Base-by-base conservation (phyloP, 1,140 invertebrate genomes). In the Grapholita molesta region DNA sequence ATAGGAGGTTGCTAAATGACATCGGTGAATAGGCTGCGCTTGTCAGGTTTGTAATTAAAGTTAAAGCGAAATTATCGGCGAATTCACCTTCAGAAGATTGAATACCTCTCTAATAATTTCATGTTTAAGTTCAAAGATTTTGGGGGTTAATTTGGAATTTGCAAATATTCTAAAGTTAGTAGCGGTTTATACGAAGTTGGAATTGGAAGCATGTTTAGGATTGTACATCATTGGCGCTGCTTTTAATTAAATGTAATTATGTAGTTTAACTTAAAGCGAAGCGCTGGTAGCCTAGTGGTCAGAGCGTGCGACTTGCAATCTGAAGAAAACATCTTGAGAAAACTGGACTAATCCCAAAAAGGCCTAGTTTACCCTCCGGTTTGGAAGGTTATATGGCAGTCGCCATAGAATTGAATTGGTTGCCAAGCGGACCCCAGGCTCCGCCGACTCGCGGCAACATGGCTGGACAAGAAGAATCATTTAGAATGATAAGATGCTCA, bases 41-140 rank as follows among this genome's bases (percentile, higher is more conserved):
- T 61, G 55, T 61, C 55, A 32, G 55, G 8, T 32, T 61, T 61
- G n/a, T 30, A 61, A 61, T 61, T 61, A 61, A 61, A 61, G 55
- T 61, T 61, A 25, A 61, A 61, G 55, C 24, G 25, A 61, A 61
- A 61, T 61, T 61, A 61, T 61, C 7, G 55, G 55, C 15, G 30
- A 28, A 61, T 61, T 61, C 55, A 4, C 38, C 33, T 66, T 66
- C 8, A 7, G 32, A 11, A 24, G 24, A 48, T 66, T 42, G 18
- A 25, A 42, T 66, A 11, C 8, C 9, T 33, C 38, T 42, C 9
- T 15, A 35, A n/a, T 28, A 35, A 28, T 33, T 12, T n/a, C n/a
- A 65, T 35, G 64, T 65, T 42, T 48, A 18, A 25, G 38, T 66
- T 66, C 64, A 66, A 66, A 66, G 33, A 12, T 35, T 48, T 66